Conservation (phyloP, 23 tunicate species). For the Halocynthia roretzi region DNA sequence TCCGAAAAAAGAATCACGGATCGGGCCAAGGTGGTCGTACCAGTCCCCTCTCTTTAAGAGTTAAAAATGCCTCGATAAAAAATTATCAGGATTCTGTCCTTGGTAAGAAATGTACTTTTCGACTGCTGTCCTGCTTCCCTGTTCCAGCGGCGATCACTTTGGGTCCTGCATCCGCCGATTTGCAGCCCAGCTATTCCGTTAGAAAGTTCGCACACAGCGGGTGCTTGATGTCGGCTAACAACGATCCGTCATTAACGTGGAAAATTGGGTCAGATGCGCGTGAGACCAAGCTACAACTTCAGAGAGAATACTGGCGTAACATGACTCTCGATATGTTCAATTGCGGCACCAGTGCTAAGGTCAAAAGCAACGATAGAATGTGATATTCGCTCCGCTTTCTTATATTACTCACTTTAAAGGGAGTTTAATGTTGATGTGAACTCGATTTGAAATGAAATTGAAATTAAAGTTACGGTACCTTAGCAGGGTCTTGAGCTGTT, state of each 20-base stretch:
- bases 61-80: no score
- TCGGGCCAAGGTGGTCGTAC: no score
- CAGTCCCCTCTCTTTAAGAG: no score
- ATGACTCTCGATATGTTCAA: conserved; percentile 27
- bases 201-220: background rate
- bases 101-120: background rate
- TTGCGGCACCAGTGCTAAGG: background rate
- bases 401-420: no score
- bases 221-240: background rate
- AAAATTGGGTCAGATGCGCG: conserved; percentile 1
- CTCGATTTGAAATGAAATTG: no score
- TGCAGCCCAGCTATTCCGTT: conserved; percentile 12
- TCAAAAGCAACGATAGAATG: no score
- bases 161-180: conserved; percentile 8
- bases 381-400: no score
- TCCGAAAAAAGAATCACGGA: no score
- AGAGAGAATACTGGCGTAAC: conserved; percentile 17
- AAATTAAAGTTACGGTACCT: no score
- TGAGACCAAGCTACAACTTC: conserved; percentile 20
- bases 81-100: no score
- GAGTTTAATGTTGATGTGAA: no score
- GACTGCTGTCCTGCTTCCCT: conserved; percentile 16
- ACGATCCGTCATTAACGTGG: background rate
- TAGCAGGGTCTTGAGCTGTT: no score
- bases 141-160: conserved; percentile 2